phyloP scores from a whole-genome alignment of 2,888 invertebrate genomes.

The Tipula lateralis region DNA sequence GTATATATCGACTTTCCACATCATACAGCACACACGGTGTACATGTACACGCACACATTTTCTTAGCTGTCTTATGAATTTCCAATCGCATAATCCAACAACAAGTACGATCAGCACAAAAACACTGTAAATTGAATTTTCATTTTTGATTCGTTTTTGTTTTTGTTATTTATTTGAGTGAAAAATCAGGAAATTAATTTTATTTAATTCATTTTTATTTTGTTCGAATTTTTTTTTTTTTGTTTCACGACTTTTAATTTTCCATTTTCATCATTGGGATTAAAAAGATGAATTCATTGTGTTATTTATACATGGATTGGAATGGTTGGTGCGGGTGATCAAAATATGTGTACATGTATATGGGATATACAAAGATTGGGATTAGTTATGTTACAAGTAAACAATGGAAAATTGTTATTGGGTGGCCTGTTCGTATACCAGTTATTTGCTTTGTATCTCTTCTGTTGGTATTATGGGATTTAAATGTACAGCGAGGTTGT shows the following conservation, averaged over 20 bases:
- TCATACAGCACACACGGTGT: neutral
- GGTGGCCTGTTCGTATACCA: neutral
- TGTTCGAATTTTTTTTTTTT: neutral
- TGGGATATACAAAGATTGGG: neutral
- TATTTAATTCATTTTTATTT: constrained; percentile 19
- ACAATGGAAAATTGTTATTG: constrained; percentile 8
- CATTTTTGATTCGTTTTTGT: neutral
- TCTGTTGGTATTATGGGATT: neutral
- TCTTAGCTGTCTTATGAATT: neutral
- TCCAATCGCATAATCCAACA: neutral
- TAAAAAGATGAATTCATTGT: neutral
- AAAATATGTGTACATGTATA: neutral
- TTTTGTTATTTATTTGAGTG: constrained; percentile 24
- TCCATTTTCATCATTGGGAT: constrained; percentile 4
- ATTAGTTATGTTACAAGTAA: neutral
- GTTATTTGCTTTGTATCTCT: neutral
- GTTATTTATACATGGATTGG: neutral
- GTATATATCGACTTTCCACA: neutral
- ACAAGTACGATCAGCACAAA: neutral
- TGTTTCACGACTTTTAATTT: neutral
- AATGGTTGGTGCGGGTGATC: neutral
- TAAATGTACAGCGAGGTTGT: neutral
- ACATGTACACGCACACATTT: no score
- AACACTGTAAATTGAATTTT: neutral
- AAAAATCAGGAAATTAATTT: constrained; percentile 24